These are phyloP conservation scores for Neosalanx taihuensis DNA, from an alignment of 2,797 vertebrate species.

Conservation along the genomic window DNA sequence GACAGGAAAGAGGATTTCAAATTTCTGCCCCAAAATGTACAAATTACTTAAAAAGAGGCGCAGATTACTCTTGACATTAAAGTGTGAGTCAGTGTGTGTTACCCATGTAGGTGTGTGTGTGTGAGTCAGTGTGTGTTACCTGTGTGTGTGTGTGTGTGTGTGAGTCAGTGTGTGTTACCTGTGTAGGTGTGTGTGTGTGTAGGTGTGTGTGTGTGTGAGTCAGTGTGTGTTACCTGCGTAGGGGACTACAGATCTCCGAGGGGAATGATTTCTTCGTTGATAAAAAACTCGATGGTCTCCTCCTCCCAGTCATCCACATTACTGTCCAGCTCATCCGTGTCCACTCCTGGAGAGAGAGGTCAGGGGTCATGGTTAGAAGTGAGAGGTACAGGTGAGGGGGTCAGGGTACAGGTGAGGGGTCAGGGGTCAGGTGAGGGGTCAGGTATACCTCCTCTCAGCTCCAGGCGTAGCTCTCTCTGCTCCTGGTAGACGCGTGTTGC, in stretches of 20 bases:
- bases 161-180: not conserved
- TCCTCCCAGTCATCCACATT: conserved; percentile 99
- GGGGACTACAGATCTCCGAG: conserved; percentile 87
- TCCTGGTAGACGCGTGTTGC: conserved; percentile 80
- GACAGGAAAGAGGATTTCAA: too few species aligned
- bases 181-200: not conserved
- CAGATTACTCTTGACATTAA: not conserved
- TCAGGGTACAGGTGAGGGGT: not conserved
- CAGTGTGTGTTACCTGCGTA: conserved; percentile 74
- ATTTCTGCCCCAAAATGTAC: too few species aligned
- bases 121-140: not conserved
- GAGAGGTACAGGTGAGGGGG: too few species aligned
- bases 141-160: too few species aligned
- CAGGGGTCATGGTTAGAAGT: not conserved
- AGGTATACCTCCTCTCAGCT: conserved; percentile 86
- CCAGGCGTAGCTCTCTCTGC: conserved; percentile 86
- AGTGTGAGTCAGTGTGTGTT: not conserved
- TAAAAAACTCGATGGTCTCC: conserved; percentile 99
- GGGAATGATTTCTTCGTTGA: conserved; percentile 98
- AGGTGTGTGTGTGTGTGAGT: not conserved
- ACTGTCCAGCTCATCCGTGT: conserved; percentile 94
- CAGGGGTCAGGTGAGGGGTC: not conserved
- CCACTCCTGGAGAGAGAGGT: conserved; percentile 75
- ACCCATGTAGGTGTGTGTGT: not conserved
- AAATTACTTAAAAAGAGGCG: too few species aligned